A percentile compares a stretch with the other conserved stretches of the same genome.
phyloP scores from a whole-genome alignment of 2,797 vertebrate species.

The Alfaro cultratus region DNA sequence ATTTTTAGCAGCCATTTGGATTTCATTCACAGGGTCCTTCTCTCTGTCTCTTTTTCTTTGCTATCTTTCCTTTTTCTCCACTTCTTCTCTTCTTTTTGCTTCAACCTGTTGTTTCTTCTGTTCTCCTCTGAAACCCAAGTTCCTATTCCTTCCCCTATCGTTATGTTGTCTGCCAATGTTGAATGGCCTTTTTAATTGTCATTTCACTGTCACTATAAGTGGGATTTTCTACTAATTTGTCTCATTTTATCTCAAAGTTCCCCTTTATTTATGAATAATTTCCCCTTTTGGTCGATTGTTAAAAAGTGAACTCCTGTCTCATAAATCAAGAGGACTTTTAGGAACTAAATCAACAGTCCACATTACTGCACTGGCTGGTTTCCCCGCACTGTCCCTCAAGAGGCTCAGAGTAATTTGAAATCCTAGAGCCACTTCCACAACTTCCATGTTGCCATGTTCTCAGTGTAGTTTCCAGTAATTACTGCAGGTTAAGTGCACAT shows the following conservation, averaged over 20 bases:
- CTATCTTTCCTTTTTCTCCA: constrained; percentile 46
- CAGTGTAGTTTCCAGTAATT: constrained; percentile 81
- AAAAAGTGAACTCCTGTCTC: constrained; percentile 20
- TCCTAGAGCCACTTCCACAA: constrained; percentile 71
- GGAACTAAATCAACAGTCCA: constrained; percentile 42
- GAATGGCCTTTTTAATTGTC: constrained; percentile 18
- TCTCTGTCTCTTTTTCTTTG: constrained; percentile 55
- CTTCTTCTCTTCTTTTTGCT: constrained; percentile 43
- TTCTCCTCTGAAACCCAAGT: constrained; percentile 20
- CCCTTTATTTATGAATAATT: constrained; percentile 11
- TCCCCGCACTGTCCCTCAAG: constrained; percentile 60
- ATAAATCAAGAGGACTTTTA: constrained; percentile 50
- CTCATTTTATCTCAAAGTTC: constrained; percentile 14
- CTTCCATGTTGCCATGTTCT: constrained; percentile 76
- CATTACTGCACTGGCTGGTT: constrained; percentile 54
- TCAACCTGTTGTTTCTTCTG: constrained; percentile 42
- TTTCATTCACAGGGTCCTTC: constrained; percentile 68
- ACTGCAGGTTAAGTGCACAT: constrained; percentile 82
- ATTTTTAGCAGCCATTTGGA: constrained; percentile 87
- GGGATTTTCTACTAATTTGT: background rate
- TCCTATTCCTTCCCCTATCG: constrained; percentile 32
- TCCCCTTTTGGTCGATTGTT: constrained; percentile 28
- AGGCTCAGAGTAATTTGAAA: constrained; percentile 73
- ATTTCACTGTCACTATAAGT: constrained; percentile 32
- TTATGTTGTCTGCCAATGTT: constrained; percentile 14